Percentiles rank a stretch among this genome's conserved stretches.
phyloP scores from a whole-genome alignment of 2,113 vertebrate genomes.

The Gnathonemus longibarbis region DNA sequence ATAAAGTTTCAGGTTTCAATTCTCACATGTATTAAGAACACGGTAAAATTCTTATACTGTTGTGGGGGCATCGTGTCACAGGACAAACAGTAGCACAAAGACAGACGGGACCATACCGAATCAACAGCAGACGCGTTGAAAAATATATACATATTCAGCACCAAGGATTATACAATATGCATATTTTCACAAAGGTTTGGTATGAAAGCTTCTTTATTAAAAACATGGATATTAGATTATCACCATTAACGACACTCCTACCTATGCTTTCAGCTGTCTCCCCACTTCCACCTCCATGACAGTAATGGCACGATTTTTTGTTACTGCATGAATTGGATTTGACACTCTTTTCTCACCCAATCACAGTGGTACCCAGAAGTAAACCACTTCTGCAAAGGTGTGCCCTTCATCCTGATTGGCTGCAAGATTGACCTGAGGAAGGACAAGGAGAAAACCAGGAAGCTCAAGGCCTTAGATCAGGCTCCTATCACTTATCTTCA shows the following conservation, averaged over 20 bases:
- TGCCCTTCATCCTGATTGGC: slow-evolving; percentile 82
- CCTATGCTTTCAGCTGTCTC: not conserved
- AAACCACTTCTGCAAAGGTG: slow-evolving; percentile 80
- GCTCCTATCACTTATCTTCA: slow-evolving; percentile 81
- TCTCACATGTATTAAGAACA: not conserved
- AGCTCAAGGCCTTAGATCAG: slow-evolving; percentile 67
- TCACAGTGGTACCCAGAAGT: slow-evolving; percentile 88
- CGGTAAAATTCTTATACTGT: not conserved
- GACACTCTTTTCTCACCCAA: not conserved
- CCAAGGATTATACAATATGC: not conserved
- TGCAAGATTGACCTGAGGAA: slow-evolving; percentile 94
- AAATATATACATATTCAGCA: not conserved
- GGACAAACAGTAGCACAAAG: not conserved
- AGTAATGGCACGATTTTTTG: not conserved
- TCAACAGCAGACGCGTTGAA: not conserved
- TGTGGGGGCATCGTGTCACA: not conserved
- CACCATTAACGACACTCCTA: not conserved
- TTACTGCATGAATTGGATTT: not conserved
- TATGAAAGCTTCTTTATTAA: not conserved
- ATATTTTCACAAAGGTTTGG: not conserved
- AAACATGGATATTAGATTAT: not conserved
- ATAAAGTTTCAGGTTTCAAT: not conserved
- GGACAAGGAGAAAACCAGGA: slow-evolving; percentile 81
- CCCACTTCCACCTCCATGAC: not conserved
- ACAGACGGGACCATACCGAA: not conserved